A percentile compares a stretch with the other conserved stretches of the same genome.
Conservation (phyloP, 2,113 vertebrate species). For the Podarcis raffonei region DNA sequence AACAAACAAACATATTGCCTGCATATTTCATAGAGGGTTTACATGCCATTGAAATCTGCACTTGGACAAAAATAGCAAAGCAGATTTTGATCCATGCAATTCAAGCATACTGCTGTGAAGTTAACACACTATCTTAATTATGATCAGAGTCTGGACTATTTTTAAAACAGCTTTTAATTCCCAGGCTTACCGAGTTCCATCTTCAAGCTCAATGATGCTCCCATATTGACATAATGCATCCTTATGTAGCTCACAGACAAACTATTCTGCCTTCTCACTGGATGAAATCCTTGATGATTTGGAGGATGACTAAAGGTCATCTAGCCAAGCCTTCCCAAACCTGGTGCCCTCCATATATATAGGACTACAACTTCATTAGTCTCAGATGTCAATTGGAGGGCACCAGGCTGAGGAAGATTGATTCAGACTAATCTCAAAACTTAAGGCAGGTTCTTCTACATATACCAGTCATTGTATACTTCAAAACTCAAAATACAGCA, state of each 20-base stretch:
- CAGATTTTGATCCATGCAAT: conserved; percentile 12
- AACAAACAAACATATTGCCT: background rate
- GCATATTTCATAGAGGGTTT: background rate
- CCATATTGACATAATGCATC: conserved; percentile 10
- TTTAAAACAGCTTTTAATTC: conserved; percentile 58
- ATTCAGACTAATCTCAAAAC: background rate
- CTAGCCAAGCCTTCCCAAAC: background rate
- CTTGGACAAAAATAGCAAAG: background rate
- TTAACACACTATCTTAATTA: background rate
- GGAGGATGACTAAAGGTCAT: background rate
- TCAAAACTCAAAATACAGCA: background rate
- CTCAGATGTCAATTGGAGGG: too few species aligned
- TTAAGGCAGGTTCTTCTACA: background rate
- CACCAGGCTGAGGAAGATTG: too few species aligned
- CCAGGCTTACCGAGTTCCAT: background rate
- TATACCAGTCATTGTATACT: background rate
- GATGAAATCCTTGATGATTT: background rate
- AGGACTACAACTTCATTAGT: too few species aligned
- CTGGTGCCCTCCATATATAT: background rate
- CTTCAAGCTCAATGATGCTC: background rate
- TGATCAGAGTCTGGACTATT: conserved; percentile 9
- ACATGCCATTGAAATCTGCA: background rate
- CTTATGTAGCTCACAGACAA: background rate
- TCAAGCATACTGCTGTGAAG: conserved; percentile 10
- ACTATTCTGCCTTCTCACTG: background rate